These are phyloP conservation scores for Rhingia rostrata DNA, from an alignment of 2,888 invertebrate species.

Conservation along the genomic window DNA sequence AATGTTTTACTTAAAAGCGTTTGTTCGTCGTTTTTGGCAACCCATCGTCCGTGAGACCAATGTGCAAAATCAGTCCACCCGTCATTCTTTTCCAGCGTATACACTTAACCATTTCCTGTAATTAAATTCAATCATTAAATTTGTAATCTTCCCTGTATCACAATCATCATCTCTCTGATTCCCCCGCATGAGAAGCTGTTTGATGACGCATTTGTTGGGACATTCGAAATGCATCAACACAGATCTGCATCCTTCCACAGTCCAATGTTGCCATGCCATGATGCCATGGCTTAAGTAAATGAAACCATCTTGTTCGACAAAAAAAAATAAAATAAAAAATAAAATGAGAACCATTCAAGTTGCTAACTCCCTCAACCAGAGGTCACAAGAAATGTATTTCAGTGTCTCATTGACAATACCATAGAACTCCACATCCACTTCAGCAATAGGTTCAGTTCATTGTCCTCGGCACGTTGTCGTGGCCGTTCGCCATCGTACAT, in stretches of 20 bases:
- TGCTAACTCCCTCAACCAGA: conserved; percentile 56
- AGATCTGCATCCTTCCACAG: not conserved
- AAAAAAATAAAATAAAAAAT: not conserved
- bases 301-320: conserved; percentile 37
- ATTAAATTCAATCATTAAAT: conserved; percentile 8
- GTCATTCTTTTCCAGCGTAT: not conserved
- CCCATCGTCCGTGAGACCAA: not conserved
- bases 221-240: conserved; percentile 32
- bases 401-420: conserved; percentile 50
- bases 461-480: conserved; percentile 49
- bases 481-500: conserved; percentile 14
- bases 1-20: too few species aligned
- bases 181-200: too few species aligned
- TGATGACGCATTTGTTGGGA: conserved; percentile 10
- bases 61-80: not conserved
- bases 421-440: conserved; percentile 30
- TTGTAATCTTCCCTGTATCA: too few species aligned
- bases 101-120: conserved; percentile 10
- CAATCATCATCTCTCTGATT: not conserved
- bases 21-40: not conserved
- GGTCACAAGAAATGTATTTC: conserved; percentile 56
- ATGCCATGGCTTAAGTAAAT: conserved; percentile 28
- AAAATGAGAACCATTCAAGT: not conserved
- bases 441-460: conserved; percentile 47
- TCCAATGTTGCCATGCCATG: not conserved